phyloP scores from a whole-genome alignment of 2,888 invertebrate species.

The Platynereis dumerilii region DNA sequence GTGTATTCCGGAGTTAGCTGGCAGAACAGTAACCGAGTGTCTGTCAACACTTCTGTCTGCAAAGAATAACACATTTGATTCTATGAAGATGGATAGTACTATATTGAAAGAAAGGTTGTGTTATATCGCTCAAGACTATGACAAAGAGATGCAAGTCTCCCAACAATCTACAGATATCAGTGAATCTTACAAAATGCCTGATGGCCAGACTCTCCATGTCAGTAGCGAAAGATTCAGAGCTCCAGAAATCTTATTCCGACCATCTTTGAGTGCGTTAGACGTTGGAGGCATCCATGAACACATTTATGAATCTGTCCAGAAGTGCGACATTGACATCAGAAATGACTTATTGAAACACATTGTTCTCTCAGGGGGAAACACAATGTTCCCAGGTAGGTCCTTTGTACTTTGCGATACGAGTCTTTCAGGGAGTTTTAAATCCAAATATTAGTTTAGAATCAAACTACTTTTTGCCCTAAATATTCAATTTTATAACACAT shows the following conservation, averaged over 20 bases:
- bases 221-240: conserved; percentile 59
- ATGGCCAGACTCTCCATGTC: conserved; percentile 59
- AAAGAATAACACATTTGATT: conserved; percentile 66
- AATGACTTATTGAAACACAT: conserved; percentile 49
- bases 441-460: too few species aligned
- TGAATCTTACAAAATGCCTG: conserved; percentile 59
- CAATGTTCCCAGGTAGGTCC: conserved; percentile 84
- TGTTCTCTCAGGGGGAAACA: conserved; percentile 76
- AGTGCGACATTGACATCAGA: conserved; percentile 45
- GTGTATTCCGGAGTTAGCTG: too few species aligned
- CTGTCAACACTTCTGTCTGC: conserved; percentile 66
- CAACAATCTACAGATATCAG: conserved; percentile 47
- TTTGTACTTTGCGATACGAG: too few species aligned
- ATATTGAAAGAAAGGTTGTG: conserved; percentile 87
- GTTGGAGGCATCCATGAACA: conserved; percentile 36
- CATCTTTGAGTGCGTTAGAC: conserved; percentile 48
- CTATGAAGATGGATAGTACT: conserved; percentile 67
- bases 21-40: too few species aligned
- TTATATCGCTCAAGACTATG: conserved; percentile 58
- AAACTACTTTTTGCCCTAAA: too few species aligned
- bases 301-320: conserved; percentile 49
- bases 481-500: too few species aligned
- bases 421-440: too few species aligned
- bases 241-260: conserved; percentile 57
- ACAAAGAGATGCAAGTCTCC: conserved; percentile 55